Percentiles rank a stretch among this genome's conserved stretches.
Conservation (phyloP, 2,888 invertebrate genomes). For the Craniophora ligustri region DNA sequence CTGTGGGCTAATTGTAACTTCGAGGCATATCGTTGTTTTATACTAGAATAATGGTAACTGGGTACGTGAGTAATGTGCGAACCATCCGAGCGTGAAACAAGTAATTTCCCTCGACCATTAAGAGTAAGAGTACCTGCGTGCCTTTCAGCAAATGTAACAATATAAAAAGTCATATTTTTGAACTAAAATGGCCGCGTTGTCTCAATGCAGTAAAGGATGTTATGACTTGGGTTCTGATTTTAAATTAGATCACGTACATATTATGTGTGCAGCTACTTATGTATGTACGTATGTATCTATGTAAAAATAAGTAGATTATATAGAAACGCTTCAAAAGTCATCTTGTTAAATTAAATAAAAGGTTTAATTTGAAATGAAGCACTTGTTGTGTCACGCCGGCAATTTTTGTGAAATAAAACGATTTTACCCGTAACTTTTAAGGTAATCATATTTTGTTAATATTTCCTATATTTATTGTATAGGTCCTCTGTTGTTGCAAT, state of each 20-base stretch:
- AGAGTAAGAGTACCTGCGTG: constrained; percentile 56
- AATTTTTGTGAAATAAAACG: no score
- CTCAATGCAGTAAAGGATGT: constrained; percentile 51
- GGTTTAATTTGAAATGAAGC: no score
- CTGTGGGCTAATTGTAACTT: constrained; percentile 47
- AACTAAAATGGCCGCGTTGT: constrained; percentile 53
- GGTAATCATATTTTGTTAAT: no score
- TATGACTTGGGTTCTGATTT: constrained; percentile 40
- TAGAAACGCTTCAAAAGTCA: no score
- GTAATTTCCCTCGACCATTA: constrained; percentile 72
- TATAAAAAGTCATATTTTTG: constrained; percentile 65
- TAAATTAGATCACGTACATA: constrained; percentile 60
- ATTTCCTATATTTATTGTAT: no score
- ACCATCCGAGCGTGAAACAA: constrained; percentile 70
- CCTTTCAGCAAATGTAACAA: constrained; percentile 56
- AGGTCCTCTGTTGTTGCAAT: no score
- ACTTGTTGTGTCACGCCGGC: no score
- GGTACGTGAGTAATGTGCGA: constrained; percentile 63
- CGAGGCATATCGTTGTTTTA: constrained; percentile 51
- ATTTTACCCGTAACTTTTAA: no score
- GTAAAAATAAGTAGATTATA: no score
- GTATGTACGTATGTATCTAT: no score
- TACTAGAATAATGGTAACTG: constrained; percentile 56
- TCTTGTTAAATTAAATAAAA: no score
- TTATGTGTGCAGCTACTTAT: no score